Percentiles rank a stretch among this genome's conserved stretches.
Conservation (phyloP, 1,140 invertebrate genomes). For the Danaus plexippus region DNA sequence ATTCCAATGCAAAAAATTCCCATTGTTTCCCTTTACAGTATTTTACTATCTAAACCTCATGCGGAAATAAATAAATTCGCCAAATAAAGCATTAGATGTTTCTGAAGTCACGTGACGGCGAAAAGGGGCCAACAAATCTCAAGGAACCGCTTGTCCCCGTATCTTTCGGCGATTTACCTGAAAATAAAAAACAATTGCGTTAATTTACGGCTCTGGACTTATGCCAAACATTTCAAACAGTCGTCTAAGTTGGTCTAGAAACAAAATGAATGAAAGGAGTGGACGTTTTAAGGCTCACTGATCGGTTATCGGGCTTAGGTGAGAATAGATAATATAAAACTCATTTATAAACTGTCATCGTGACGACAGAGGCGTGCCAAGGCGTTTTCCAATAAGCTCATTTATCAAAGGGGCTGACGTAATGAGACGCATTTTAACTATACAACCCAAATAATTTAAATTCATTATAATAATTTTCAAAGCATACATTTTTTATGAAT, state of each 20-base stretch:
- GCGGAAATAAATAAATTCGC: constrained; percentile 18
- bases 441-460: constrained; percentile 48
- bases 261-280: constrained; percentile 61
- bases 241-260: constrained; percentile 60
- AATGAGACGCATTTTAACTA: constrained; percentile 59
- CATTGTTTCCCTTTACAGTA: constrained; percentile 4
- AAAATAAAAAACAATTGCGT: constrained; percentile 64
- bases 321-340: constrained; percentile 65
- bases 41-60: constrained; percentile 13
- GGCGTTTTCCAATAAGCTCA: constrained; percentile 65
- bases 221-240: constrained; percentile 64
- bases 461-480: constrained; percentile 37
- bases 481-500: background rate
- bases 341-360: constrained; percentile 64
- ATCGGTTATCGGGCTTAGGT: constrained; percentile 61
- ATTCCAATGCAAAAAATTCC: too few relatives aligned
- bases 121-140: constrained; percentile 29
- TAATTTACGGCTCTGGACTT: constrained; percentile 64
- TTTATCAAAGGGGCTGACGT: constrained; percentile 60
- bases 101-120: constrained; percentile 28
- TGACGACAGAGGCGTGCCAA: constrained; percentile 59
- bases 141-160: constrained; percentile 33
- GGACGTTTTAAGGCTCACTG: constrained; percentile 41
- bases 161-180: constrained; percentile 67
- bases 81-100: constrained; percentile 25